phyloP scores from a whole-genome alignment of 2,888 invertebrate species.

The Melikaiella ostensackeni region DNA sequence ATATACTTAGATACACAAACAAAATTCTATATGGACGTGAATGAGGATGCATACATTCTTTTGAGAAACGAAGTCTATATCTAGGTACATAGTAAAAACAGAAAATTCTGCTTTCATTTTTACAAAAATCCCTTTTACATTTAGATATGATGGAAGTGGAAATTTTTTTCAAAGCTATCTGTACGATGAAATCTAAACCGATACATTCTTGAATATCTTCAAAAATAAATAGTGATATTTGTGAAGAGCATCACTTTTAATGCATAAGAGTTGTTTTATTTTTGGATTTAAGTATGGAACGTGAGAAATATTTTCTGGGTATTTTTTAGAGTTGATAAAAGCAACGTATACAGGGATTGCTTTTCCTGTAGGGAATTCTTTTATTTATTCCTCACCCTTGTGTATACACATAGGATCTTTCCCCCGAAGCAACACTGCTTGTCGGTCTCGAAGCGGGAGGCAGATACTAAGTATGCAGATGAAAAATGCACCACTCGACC shows the following conservation, averaged over 20 bases:
- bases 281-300: background rate
- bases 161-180: background rate
- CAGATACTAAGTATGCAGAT: slow-evolving; percentile 42
- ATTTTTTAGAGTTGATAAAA: slow-evolving; percentile 35
- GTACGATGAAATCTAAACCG: too few relatives aligned
- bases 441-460: slow-evolving; percentile 40
- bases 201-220: too few relatives aligned
- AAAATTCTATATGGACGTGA: too few relatives aligned
- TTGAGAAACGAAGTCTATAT: too few relatives aligned
- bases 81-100: too few relatives aligned
- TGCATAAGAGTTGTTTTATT: background rate
- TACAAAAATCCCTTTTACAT: too few relatives aligned
- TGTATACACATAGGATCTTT: slow-evolving; percentile 29
- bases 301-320: background rate
- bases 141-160: too few relatives aligned
- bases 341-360: slow-evolving; percentile 29
- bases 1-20: too few relatives aligned
- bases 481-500: slow-evolving; percentile 42
- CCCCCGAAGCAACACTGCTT: slow-evolving; percentile 39
- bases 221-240: too few relatives aligned
- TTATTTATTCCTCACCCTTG: slow-evolving; percentile 38
- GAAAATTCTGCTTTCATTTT: too few relatives aligned
- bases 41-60: too few relatives aligned
- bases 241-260: too few relatives aligned
- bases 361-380: slow-evolving; percentile 31